Evolutionary conservation across 2,113 vertebrate genomes (phyloP).

Genomic region (Plotosus lineatus): DNA sequence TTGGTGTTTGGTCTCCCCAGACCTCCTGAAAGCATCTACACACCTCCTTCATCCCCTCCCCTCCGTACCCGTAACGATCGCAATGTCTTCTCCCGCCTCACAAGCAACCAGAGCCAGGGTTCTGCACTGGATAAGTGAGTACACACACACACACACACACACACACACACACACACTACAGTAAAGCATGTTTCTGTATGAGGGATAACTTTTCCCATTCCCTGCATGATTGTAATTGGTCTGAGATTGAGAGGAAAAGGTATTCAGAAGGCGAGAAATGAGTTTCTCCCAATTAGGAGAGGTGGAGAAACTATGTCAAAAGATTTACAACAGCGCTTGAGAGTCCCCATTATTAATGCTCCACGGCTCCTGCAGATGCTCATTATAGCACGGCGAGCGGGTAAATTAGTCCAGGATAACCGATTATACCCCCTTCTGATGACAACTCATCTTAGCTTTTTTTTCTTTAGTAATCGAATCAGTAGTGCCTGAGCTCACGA

Average conservation of each 20-base stretch:
- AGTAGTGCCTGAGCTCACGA: slow-evolving; percentile 40
- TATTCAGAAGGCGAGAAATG: not conserved
- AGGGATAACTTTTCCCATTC: no score
- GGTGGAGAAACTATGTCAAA: not conserved
- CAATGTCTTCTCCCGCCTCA: slow-evolving; percentile 96
- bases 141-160: slow-evolving; percentile 26
- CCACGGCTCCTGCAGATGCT: slow-evolving; percentile 53
- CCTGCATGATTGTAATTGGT: slow-evolving; percentile 25
- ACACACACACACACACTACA: slow-evolving; percentile 21
- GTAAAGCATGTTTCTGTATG: not conserved
- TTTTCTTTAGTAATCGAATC: slow-evolving; percentile 52
- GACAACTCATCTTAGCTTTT: slow-evolving; percentile 53
- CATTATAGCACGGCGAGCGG: slow-evolving; percentile 63
- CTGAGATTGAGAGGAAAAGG: not conserved
- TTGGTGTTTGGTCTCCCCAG: slow-evolving; percentile 64
- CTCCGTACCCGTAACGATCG: slow-evolving; percentile 90
- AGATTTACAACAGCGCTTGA: not conserved
- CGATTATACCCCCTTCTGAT: slow-evolving; percentile 57
- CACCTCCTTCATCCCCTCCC: slow-evolving; percentile 92
- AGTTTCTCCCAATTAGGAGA: slow-evolving; percentile 1
- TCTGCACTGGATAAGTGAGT: slow-evolving; percentile 97
- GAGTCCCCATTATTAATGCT: slow-evolving; percentile 30
- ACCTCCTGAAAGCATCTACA: slow-evolving; percentile 84
- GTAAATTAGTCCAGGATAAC: slow-evolving; percentile 61
- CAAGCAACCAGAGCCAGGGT: slow-evolving; percentile 91